phyloP scores from a whole-genome alignment of 2,888 invertebrate species.

The Rhorus exstirpatorius region DNA sequence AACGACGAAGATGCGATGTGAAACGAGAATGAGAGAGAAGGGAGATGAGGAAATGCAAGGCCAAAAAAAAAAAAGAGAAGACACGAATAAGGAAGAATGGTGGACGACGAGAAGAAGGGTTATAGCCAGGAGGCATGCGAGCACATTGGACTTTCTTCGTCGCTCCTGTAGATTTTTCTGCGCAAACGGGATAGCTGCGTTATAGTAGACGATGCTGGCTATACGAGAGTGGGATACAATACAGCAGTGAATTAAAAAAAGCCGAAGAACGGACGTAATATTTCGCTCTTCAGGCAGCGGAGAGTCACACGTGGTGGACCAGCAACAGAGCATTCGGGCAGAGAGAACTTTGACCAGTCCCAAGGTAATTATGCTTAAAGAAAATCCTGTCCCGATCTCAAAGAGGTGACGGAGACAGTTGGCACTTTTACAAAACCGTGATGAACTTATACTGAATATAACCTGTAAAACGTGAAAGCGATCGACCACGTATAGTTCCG shows the following conservation, averaged over 20 bases:
- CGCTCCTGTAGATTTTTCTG: conserved; percentile 21
- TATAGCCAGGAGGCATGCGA: conserved; percentile 67
- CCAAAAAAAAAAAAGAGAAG: conserved; percentile 39
- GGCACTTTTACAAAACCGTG: too few species aligned
- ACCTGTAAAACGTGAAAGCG: too few species aligned
- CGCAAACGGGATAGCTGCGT: conserved; percentile 1
- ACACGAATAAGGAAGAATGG: conserved; percentile 65
- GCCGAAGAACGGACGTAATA: conserved; percentile 26
- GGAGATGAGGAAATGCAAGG: conserved; percentile 58
- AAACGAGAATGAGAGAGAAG: conserved; percentile 57
- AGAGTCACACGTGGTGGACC: conserved; percentile 51
- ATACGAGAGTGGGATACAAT: conserved; percentile 1
- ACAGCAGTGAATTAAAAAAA: conserved; percentile 1
- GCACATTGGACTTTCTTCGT: conserved; percentile 38
- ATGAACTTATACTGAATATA: too few species aligned
- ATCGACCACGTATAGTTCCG: too few species aligned
- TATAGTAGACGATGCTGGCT: not conserved
- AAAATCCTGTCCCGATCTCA: conserved; percentile 45
- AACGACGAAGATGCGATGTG: conserved; percentile 63
- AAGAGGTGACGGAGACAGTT: too few species aligned
- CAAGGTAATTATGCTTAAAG: conserved; percentile 79
- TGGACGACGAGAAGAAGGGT: conserved; percentile 64
- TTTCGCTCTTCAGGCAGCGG: conserved; percentile 39
- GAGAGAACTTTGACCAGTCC: conserved; percentile 64
- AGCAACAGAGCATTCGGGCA: conserved; percentile 44